Base-by-base conservation (phyloP, 2,888 invertebrate genomes). In the Tetramorium bicarinatum region DNA sequence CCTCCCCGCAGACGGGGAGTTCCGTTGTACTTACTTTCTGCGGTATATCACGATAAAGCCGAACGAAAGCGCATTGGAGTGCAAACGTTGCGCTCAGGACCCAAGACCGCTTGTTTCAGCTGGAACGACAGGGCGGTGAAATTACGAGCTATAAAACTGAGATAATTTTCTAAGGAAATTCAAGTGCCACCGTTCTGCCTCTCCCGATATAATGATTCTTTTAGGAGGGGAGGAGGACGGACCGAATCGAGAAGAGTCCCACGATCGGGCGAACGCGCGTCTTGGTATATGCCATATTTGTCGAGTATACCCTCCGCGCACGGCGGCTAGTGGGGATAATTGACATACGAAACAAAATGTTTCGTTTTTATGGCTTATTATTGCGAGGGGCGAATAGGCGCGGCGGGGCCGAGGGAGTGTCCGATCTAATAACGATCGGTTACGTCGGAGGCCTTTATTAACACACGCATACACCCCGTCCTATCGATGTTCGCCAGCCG, bases 351-450 rank as follows among this genome's bases (percentile, higher is more conserved):
- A 93, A 92, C 93, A 93, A 92, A 94, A 94, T 93, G 93, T 92
- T 92, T 92, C 93, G 92, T 91, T 94, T 94, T 94, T 94, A 94
- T 94, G 94, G 94, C 29, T 34, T 34, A 92, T 94, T 94, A 94
- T 94, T 93, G 94, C 91, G 92, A 93, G 90, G 93, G 88, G 85
- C 85, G 88, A 88, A 91, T 84, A 89, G 86, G 77, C 71, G 83
- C 77, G 83, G 72, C 79, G 82, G 84, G 72, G 87, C 77, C 80
- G 89, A 89, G 92, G 94, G 94, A 93, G 94, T 93, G 93, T 92
- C 94, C 93, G 91, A 94, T 94, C 94, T 93, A 94, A 94, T 94
- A 94, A 94, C 93, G 94, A 94, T 94, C 93, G 93, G 92, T 92
- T 93, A 93, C 87, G 91, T 91, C 91, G 90, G 92, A 94, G 92